Base-by-base conservation (phyloP, 30 jellyfish, hydroid and myxozoan species). In the Hydractinia echinata region DNA sequence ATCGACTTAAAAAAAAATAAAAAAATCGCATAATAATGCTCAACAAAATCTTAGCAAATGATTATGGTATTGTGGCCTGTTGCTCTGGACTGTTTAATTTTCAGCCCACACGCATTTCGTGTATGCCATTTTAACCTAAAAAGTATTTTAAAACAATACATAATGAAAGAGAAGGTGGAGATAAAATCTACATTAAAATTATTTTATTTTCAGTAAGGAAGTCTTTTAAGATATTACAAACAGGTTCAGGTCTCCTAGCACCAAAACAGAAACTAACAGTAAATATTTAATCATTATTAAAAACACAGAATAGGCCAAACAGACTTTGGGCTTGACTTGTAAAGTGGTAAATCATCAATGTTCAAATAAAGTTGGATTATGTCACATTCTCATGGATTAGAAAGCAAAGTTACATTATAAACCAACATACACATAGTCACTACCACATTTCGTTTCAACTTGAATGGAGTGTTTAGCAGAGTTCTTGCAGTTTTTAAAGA, bases 401-500 rank as follows among this genome's bases (percentile, higher is more conserved):
- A 20, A 71, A 71, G 15, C 62, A 71, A 51, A 62, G 14, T 79
- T 79, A 16, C 53, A 53, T 81, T 61, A 5, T 21, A 81, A 44
- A 54, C 85, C 85, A 4, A 81, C 64, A 54, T 81, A 81, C 51
- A 67, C 85, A 66, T 81, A 81, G 21, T 67, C 66, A 21, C 88
- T 72, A 52, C 88, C 44, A 81, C 88, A 81, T 71, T 67, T 81
- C 67, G 4, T 50, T 18, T 10, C 20, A 39, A 54, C 30, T 49
- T 61, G 51, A 61, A 66, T 71, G 55, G 55, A 21, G 81, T 71
- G 7, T 81, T 6, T 18, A 81, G 83, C 51, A 81, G 88, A n/a
- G 88, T 81, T 51, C 88, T n/a, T 20, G 84, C 79, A 81, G 64
- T 84, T 81, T 62, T 81, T 19, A 86, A 86, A 81, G 84, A 50